Base-by-base conservation (phyloP, 2,888 invertebrate genomes). In the Drosophila anomalata region DNA sequence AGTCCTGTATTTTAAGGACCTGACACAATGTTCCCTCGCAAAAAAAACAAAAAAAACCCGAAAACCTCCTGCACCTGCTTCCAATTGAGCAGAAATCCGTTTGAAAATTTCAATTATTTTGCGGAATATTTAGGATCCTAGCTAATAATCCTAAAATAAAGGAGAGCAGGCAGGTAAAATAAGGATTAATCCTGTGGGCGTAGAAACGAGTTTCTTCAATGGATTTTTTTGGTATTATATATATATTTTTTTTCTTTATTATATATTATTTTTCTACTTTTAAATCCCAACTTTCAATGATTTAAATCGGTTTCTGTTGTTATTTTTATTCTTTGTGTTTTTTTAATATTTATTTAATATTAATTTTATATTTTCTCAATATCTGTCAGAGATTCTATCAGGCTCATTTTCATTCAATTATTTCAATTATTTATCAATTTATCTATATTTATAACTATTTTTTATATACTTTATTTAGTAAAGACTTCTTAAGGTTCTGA, bases 61-160 rank as follows among this genome's bases (percentile, higher is more conserved):
- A 33, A 31, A 24, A 24, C 3, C 22, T 4, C 5, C 61, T 44
- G 70, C 69, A 59, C 69, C 70, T 69, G 69, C 70, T 54, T 47
- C 3, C 12, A 48, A 17, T 8, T 12, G 8, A 46, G 33, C 24
- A 50, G 63, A 51, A 63, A 52, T 52, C 63, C 66, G 51, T 33
- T 44, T 20, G 33, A 42, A 33, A 11, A 31, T 29, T 63, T 50
- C 51, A 67, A 36, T 46, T 55, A 67, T 65, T 63, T 51, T 55
- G 46, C 46, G 14, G 29, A 29, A 17, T 36, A 44, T 58, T 6
- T 20, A 47, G 26, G 20, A 14, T 17, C 17, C 17, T 17, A 39
- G 53, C 63, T 41, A 66, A 66, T 66, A 46, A 53, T 63, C 36
- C 63, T 17, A 44, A 52, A 63, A 9, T 4, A 12, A 11, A 62